Base-by-base conservation (phyloP, 1,140 invertebrate genomes). In the Cydia amplana region DNA sequence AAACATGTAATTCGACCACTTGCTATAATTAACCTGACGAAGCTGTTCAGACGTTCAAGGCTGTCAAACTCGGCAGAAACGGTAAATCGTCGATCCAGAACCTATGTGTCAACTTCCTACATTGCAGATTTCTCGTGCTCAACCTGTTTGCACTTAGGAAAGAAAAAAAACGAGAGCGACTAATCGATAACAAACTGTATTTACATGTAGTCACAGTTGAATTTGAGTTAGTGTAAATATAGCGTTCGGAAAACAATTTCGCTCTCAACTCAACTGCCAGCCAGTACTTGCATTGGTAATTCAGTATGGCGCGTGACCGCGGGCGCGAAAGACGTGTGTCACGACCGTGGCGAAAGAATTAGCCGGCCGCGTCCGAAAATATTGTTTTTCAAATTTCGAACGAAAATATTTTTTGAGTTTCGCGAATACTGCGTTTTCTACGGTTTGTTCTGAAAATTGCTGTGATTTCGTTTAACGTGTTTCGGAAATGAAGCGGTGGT, bases 271-370 rank as follows among this genome's bases (percentile, higher is more conserved):
- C 85, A 72, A 83, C 82, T 81, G 78, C 78, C 80, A 80, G 77
- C 80, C 82, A 80, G 80, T 79, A 79, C 79, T 81, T 77, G 81
- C 81, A 74, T 82, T 80, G 77, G 84, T 88, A 87, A 90, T 88
- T 91, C 84, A 91, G 89, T 91, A 82, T 75, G 81, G 83, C 89
- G 87, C 86, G 87, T 86, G 85, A 87, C 83, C 79, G 86, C 87
- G 84, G 81, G 75, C 77, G 49, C 72, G 73, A 74, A 73, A 83
- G 81, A 83, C 84, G 89, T 85, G 80, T 76, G 75, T 76, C 64
- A 63, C 77, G 73, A 70, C 55, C 72, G 65, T 75, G 72, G 65
- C 18, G 73, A 75, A 77, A 77, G 20, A 75, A 72, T 74, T 51
- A 75, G 73, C 65, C 60, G 74, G 65, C 32, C 77, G 73, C 78